Base-by-base conservation (phyloP, 2,113 vertebrate genomes). In the Colinus virginianus region DNA sequence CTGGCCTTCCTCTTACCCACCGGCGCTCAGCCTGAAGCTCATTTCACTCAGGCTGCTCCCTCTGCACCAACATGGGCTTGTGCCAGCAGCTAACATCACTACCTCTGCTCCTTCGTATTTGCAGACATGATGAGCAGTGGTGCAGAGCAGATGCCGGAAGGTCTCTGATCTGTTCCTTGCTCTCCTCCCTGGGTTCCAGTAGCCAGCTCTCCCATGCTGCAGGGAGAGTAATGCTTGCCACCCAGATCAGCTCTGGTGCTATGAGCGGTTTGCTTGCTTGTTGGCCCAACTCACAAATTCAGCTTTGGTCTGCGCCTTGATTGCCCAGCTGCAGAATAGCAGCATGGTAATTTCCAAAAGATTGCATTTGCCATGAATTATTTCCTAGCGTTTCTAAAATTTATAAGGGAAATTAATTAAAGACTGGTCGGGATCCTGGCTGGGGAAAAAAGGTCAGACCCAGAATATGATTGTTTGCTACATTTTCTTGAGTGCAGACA, bases 331-430 rank as follows among this genome's bases (percentile, higher is more conserved):
- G 85, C 66, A 36, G 32, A 93, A 48, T 18, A 93, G 85, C 66
- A 86, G 17, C 68, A 75, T 18, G 90, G 66, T 90, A 66, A 71
- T 88, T 81, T 66, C 88, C 88, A 90, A 72, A 76, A 53, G 53
- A 22, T 68, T 77, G 48, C 61, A 32, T 40, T 85, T 86, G 69
- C 76, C 2, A 1, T 80, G 80, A 90, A 67, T 93, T 83, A 58
- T 85, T 94, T 90, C 84, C 56, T 61, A 68, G 82, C 87, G 88
- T 58, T 58, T 58, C 32, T 58, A n/a, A 30, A n/a, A 43, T 95
- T 95, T 91, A 8, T 81, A 90, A 83, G 77, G 75, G 77, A 88
- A 90, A 93, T 94, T 95, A 88, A 90, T 96, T 91, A 93, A 91
- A 90, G 78, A 71, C 76, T 51, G n/a, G 53, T 87, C 69, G 91